These are phyloP conservation scores for Ictalurus furcatus DNA, from an alignment of 2,113 vertebrate species.

Conservation along the genomic window DNA sequence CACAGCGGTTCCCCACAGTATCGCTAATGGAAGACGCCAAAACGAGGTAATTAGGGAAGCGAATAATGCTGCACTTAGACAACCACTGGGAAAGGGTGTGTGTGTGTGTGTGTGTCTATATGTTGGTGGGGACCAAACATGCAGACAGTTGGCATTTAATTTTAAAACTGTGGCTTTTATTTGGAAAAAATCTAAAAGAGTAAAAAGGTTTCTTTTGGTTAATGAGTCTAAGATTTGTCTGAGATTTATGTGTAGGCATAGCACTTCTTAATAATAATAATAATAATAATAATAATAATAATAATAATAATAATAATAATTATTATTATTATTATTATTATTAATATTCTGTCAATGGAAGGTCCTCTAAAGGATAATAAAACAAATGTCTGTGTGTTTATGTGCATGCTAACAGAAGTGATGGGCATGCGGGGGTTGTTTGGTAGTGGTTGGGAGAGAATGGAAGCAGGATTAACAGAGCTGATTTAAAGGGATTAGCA, in stretches of 20 bases:
- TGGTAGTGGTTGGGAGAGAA: slow-evolving; percentile 58
- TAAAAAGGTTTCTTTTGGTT: neutral
- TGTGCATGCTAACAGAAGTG: neutral
- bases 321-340: too few relatives aligned
- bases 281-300: neutral
- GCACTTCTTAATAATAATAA: neutral
- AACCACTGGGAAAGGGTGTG: slow-evolving; percentile 31
- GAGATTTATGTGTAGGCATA: neutral
- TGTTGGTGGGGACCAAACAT: neutral
- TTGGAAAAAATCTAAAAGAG: neutral
- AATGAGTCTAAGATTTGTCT: neutral
- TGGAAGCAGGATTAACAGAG: slow-evolving; percentile 66
- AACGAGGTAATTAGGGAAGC: slow-evolving; percentile 51
- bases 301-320: too few relatives aligned
- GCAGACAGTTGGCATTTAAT: neutral
- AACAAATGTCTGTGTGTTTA: neutral
- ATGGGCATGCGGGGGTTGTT: neutral
- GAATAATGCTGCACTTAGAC: slow-evolving; percentile 52
- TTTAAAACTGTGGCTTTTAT: neutral
- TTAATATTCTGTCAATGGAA: neutral
- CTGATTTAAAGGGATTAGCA: slow-evolving; percentile 73
- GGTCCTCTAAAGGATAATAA: neutral
- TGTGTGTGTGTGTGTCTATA: slow-evolving; percentile 17
- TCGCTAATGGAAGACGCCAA: slow-evolving; percentile 52
- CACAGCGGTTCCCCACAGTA: slow-evolving; percentile 35